These are phyloP conservation scores for Cephalotes varians DNA, from an alignment of 2,888 invertebrate species.

Conservation along the genomic window DNA sequence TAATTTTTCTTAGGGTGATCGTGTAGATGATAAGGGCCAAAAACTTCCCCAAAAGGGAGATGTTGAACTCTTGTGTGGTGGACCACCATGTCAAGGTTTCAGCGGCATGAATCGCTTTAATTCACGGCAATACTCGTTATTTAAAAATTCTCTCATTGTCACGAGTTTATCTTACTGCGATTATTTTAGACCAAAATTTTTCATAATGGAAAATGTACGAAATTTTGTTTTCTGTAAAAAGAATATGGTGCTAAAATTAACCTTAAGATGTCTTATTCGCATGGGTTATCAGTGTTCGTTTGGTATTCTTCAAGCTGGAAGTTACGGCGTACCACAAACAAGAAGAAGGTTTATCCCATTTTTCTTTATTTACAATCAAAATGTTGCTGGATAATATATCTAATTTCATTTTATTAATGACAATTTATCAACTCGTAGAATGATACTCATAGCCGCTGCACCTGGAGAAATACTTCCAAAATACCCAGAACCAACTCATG, in stretches of 20 bases:
- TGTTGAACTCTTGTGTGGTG: constrained; percentile 94
- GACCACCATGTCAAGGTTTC: constrained; percentile 96
- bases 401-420: constrained; percentile 29
- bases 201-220: constrained; percentile 94
- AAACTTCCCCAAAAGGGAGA: constrained; percentile 91
- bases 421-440: constrained; percentile 81
- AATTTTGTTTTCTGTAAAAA: constrained; percentile 95
- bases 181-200: constrained; percentile 93
- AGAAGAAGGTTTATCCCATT: constrained; percentile 87
- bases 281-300: constrained; percentile 96
- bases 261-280: constrained; percentile 90
- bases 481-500: constrained; percentile 93
- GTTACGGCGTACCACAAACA: constrained; percentile 94
- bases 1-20: constrained; percentile 84
- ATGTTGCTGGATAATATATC: neutral
- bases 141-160: constrained; percentile 94
- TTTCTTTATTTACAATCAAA: neutral
- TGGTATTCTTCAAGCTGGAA: constrained; percentile 94
- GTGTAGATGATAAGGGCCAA: constrained; percentile 86
- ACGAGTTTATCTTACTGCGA: constrained; percentile 94
- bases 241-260: constrained; percentile 93
- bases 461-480: constrained; percentile 91
- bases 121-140: constrained; percentile 93
- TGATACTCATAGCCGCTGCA: constrained; percentile 93
- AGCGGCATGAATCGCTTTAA: constrained; percentile 96